Base-by-base conservation (phyloP, 2,888 invertebrate genomes). In the Lottia scabra region DNA sequence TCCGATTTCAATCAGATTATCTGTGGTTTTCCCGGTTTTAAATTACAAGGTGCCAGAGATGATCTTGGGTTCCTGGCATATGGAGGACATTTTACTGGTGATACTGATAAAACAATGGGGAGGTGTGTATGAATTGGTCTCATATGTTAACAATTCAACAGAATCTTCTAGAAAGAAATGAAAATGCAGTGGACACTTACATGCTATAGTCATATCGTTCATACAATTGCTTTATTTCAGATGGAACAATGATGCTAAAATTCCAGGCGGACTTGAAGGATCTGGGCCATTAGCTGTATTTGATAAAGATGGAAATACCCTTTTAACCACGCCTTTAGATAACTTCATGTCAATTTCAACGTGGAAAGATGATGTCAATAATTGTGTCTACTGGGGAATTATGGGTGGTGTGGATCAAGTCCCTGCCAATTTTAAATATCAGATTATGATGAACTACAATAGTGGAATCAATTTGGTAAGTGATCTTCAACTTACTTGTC, bases 291-390 rank as follows among this genome's bases (percentile, higher is more conserved):
- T 82, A 16, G 77, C 78, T 3, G 64, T 80, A 30, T 82, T 82
- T 63, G 80, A 82, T 71, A 62, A 66, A n/a, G 65, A 67, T 62
- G 79, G 76, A 10, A 73, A 70, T 16, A 75, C 80, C 5, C 4
- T 79, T 8, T 71, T 78, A 12, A 56, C 79, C 38, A 80, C 80
- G 13, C 78, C 82, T 0, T 74, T 77, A 66, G 75, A 73, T 63
- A 71, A 75, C 38, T 83, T 83, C 75, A 80, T 82, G 79, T 75
- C 79, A 0, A 79, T 80, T 26, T 82, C 82, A 8, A 70, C 78
- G 23, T 76, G 70, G 67, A 78, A 81, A 27, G 78, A 81, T 71
- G 45, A 27, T 0, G 10, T 62, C 23, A 68, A 72, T 38, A 75
- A 75, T 4, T 68, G 68, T 19, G 75, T 75, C 67, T 78, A 79